Evolutionary conservation across 2,113 vertebrate genomes (phyloP).

Genomic region (Elgaria multicarinata): DNA sequence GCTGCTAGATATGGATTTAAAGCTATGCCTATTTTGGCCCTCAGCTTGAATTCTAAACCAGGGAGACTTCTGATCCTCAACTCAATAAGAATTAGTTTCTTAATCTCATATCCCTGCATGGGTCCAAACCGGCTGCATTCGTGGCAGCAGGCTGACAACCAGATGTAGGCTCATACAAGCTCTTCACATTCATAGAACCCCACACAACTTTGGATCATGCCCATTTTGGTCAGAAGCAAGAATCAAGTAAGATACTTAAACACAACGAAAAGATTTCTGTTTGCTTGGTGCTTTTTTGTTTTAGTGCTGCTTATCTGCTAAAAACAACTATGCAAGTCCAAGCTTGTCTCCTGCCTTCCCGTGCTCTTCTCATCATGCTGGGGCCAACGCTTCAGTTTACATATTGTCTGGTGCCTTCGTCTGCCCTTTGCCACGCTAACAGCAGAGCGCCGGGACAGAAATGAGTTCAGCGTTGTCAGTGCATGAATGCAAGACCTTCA

Average conservation of each 20-base stretch:
- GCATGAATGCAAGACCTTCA: conserved; percentile 38
- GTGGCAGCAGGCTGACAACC: no score
- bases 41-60: background rate
- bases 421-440: conserved; percentile 57
- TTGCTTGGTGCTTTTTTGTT: background rate
- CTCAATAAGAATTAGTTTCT: background rate
- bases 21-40: no score
- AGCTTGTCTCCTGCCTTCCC: background rate
- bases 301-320: background rate
- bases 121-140: background rate
- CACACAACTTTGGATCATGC: background rate
- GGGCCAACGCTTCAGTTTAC: background rate
- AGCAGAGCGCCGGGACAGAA: conserved; percentile 1
- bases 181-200: no score
- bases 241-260: rapidly evolving
- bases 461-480: background rate
- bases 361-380: rapidly evolving
- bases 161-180: no score
- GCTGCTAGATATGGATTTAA: no score
- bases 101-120: background rate
- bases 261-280: background rate
- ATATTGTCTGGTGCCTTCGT: background rate
- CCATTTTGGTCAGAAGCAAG: background rate
- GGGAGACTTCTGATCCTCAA: background rate
- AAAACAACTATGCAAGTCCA: rapidly evolving